A percentile compares a stretch with the other conserved stretches of the same genome.
These are phyloP conservation scores for Eumaeus atala DNA, from an alignment of 1,140 invertebrate species.

Conservation along the genomic window DNA sequence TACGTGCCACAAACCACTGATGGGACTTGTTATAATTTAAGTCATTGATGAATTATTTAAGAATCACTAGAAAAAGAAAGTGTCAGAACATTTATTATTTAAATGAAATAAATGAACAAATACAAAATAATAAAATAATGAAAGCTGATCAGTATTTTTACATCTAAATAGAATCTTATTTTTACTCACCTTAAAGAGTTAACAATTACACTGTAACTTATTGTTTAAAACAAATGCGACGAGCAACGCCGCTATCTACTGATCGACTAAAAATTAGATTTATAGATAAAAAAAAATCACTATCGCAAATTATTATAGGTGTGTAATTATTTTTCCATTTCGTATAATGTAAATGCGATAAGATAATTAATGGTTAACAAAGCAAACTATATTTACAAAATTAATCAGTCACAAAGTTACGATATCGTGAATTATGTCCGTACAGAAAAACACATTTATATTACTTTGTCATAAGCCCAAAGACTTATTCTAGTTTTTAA, in stretches of 20 bases:
- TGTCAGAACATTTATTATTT: no score
- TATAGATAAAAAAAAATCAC: constrained; percentile 49
- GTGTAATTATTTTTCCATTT: constrained; percentile 40
- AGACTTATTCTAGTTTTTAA: no score
- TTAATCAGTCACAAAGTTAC: constrained; percentile 1
- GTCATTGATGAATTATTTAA: no score
- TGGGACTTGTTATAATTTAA: no score
- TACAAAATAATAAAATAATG: no score
- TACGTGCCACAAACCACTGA: no score
- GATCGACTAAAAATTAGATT: constrained; percentile 64
- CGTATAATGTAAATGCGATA: constrained; percentile 49
- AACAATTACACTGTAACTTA: background rate
- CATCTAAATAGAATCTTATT: no score
- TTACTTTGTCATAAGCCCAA: no score
- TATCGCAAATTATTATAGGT: constrained; percentile 64
- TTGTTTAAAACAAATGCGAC: constrained; percentile 32
- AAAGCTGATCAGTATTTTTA: no score
- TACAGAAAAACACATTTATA: background rate
- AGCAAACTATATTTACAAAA: constrained; percentile 12
- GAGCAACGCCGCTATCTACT: constrained; percentile 56
- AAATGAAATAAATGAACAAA: no score
- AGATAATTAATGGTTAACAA: constrained; percentile 12
- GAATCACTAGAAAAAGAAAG: no score
- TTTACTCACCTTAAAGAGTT: background rate
- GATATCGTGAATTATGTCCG: background rate